Base-by-base conservation (phyloP, 2,888 invertebrate genomes). In the Alsophila aescularia region DNA sequence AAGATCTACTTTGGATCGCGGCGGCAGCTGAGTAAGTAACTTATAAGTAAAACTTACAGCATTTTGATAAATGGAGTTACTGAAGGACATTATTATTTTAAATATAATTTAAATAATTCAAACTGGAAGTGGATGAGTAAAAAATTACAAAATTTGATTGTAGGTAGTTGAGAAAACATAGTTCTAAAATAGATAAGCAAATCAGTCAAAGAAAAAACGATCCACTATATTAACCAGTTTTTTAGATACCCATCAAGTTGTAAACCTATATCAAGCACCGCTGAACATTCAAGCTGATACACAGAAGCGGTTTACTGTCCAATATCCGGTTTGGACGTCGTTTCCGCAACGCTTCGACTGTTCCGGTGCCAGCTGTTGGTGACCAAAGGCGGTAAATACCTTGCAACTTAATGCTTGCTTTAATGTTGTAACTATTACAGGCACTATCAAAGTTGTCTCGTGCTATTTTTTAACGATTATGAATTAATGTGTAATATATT, bases 301-400 rank as follows among this genome's bases (percentile, higher is more conserved):
- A 72, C 67, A 74, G 67, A 60, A 63, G 70, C 79, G 74, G 80
- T 81, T 79, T 79, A 82, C 79, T 75, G 75, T 79, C 80, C 80
- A 85, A 86, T 86, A 86, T 86, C 83, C 86, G 79, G 77, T 66
- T 68, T 63, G 73, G 73, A 72, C 72, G 70, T 69, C 73, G 68
- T 74, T 78, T 79, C 83, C 81, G 78, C 75, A 67, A 74, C 72
- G 67, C 67, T 66, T 63, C 61, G 62, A 66, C 67, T 72, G 70
- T 72, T n/a, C n/a, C 75, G 60, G 57, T 49, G 58, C 70, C 73
- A 74, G 73, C 73, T 75, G 76, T 70, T 69, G 67, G 69, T 61
- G 65, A 62, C 69, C 67, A 67, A 58, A 51, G 44, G 47, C 54
- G 32, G 10, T 29, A 40, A 52, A 52, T 51, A 53, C 51, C 57